These are phyloP conservation scores for Musca domestica DNA, from an alignment of 1,140 invertebrate species.

Conservation along the genomic window DNA sequence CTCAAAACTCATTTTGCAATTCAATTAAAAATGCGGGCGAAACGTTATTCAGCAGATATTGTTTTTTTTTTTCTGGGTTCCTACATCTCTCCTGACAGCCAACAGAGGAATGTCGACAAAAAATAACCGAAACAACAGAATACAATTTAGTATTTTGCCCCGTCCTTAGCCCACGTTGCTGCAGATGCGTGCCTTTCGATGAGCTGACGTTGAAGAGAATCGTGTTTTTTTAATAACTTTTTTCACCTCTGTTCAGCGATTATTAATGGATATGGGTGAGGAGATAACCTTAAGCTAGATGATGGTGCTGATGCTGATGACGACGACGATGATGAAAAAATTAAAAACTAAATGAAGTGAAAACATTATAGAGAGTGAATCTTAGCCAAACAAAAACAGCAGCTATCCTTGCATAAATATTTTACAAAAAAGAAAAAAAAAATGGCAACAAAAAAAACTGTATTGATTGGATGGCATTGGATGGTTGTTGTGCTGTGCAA, in stretches of 20 bases:
- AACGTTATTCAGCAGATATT: conserved; percentile 13
- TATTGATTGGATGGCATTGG: too few species aligned
- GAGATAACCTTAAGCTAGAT: conserved; percentile 4
- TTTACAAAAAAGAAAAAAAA: too few species aligned
- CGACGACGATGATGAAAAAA: too few species aligned
- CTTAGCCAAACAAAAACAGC: background rate
- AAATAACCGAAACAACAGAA: background rate
- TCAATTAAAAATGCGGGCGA: conserved; percentile 26
- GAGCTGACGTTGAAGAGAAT: conserved; percentile 1
- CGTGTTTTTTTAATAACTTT: conserved; percentile 14
- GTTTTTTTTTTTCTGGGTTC: too few species aligned
- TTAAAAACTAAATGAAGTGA: background rate
- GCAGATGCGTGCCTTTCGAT: background rate
- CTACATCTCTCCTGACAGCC: background rate
- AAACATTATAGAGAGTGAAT: background rate
- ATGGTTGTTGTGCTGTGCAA: too few species aligned
- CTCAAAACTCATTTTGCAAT: conserved; percentile 19
- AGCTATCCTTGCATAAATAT: too few species aligned
- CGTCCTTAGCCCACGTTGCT: background rate
- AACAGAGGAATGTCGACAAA: background rate
- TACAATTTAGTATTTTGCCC: background rate
- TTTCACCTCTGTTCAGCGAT: background rate
- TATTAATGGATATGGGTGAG: conserved; percentile 16
- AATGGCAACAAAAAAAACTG: too few species aligned
- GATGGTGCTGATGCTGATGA: too few species aligned